Percentiles rank a stretch among this genome's conserved stretches.
Conservation (phyloP, 2,888 invertebrate genomes). For the Xylota segnis region DNA sequence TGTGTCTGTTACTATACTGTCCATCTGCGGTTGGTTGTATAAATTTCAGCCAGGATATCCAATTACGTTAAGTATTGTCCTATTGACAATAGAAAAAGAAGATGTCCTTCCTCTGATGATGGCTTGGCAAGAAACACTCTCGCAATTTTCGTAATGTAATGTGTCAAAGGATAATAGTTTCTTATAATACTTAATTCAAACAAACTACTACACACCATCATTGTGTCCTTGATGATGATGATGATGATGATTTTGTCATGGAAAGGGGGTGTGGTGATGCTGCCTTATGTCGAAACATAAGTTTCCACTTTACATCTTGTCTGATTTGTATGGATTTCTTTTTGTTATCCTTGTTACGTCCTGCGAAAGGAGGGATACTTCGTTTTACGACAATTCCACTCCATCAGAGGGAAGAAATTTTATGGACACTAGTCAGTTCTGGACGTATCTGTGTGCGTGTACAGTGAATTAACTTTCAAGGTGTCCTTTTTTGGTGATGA, state of each 20-base stretch:
- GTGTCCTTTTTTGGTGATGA: constrained; percentile 60
- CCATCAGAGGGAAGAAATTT: constrained; percentile 45
- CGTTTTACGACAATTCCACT: constrained; percentile 25
- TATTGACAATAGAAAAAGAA: constrained; percentile 29
- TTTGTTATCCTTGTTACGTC: constrained; percentile 45
- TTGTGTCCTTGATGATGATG: constrained; percentile 13
- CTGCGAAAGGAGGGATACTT: neutral
- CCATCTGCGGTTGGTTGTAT: constrained; percentile 28
- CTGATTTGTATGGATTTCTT: constrained; percentile 42
- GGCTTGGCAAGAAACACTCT: neutral
- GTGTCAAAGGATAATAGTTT: constrained; percentile 58
- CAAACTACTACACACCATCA: constrained; percentile 32
- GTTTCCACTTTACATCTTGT: constrained; percentile 61
- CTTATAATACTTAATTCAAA: constrained; percentile 60
- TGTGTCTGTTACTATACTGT: constrained; percentile 27
- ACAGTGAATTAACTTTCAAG: constrained; percentile 49
- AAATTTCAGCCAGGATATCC: constrained; percentile 46
- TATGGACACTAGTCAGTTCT: constrained; percentile 33
- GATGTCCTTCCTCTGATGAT: constrained; percentile 25
- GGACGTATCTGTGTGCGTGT: neutral
- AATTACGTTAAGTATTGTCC: constrained; percentile 62
- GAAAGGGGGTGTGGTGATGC: neutral
- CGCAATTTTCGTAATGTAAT: constrained; percentile 56
- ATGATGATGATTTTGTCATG: constrained; percentile 22
- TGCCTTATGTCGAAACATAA: constrained; percentile 40